phyloP scores from a whole-genome alignment of 92 coral and sea anemone genomes.

The Anthopleura xanthogrammica region DNA sequence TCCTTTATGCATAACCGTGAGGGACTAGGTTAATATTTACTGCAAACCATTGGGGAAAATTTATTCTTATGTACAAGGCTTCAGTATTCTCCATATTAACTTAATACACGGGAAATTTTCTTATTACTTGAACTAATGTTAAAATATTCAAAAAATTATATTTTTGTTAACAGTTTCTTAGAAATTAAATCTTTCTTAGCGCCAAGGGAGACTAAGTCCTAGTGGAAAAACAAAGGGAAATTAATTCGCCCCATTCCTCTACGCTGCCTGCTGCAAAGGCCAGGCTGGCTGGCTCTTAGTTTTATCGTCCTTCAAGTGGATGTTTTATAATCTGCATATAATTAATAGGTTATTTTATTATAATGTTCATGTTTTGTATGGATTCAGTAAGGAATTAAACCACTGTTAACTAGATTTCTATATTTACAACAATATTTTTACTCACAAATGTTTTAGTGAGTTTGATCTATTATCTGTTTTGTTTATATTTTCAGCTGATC shows the following conservation, averaged over 20 bases:
- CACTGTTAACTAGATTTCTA: not conserved
- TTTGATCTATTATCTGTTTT: not conserved
- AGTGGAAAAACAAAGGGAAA: not conserved
- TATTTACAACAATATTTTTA: not conserved
- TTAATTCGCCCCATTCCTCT: not conserved
- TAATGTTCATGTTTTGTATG: constrained; percentile 8
- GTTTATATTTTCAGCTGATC: no score
- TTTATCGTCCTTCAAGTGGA: not conserved
- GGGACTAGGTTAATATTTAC: not conserved
- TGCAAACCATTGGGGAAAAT: not conserved
- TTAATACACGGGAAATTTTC: not conserved
- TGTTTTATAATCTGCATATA: constrained; percentile 7
- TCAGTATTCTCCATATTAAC: not conserved
- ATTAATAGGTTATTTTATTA: constrained; percentile 3
- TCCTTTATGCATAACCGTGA: not conserved
- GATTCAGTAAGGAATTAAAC: not conserved
- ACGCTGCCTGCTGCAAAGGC: not conserved
- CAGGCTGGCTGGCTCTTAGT: not conserved
- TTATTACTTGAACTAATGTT: not conserved
- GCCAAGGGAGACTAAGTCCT: not conserved
- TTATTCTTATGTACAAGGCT: not conserved
- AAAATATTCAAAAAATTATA: not conserved
- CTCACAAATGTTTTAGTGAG: not conserved
- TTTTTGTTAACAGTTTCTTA: not conserved
- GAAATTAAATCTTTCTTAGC: not conserved